Conservation (phyloP, 2,797 vertebrate species). For the Eupleurogrammus muticus region DNA sequence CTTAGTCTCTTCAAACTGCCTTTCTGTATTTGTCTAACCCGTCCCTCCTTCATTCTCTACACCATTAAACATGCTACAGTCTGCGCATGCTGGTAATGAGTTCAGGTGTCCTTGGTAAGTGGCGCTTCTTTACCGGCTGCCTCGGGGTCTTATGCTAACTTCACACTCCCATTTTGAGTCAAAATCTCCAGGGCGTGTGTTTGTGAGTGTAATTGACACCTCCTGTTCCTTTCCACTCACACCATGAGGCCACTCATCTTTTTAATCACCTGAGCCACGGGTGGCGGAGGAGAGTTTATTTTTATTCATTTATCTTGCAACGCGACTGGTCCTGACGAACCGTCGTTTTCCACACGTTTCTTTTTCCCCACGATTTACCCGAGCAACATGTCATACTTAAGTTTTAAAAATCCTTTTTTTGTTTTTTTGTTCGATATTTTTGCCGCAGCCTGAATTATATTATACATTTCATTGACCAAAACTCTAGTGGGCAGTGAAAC, state of each 20-base stretch:
- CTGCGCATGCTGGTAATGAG: slow-evolving; percentile 47
- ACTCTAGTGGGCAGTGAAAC: neutral
- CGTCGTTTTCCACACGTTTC: neutral
- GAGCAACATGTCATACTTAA: neutral
- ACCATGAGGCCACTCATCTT: slow-evolving; percentile 40
- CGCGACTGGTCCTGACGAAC: slow-evolving; percentile 4
- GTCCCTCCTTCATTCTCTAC: slow-evolving; percentile 1
- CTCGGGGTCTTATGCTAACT: slow-evolving; percentile 42
- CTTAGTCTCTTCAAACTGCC: neutral
- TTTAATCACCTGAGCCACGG: slow-evolving; percentile 60
- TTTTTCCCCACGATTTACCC: neutral
- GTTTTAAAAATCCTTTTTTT: neutral
- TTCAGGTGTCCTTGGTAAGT: slow-evolving; percentile 55
- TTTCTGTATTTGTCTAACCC: neutral
- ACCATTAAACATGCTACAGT: slow-evolving; percentile 42
- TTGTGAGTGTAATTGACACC: slow-evolving; percentile 37
- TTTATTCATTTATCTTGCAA: slow-evolving; percentile 34
- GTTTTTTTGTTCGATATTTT: neutral
- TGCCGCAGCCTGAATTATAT: neutral
- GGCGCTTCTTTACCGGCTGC: slow-evolving; percentile 36
- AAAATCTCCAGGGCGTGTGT: neutral
- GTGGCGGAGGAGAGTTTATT: slow-evolving; percentile 32
- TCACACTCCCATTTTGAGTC: slow-evolving; percentile 46
- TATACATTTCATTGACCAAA: slow-evolving; percentile 8
- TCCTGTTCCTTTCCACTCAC: slow-evolving; percentile 38